Evolutionary conservation across 1,140 invertebrate species (phyloP), one percentile per base, ranked within the genome.

Genomic region (Drosophila oshimai): DNA sequence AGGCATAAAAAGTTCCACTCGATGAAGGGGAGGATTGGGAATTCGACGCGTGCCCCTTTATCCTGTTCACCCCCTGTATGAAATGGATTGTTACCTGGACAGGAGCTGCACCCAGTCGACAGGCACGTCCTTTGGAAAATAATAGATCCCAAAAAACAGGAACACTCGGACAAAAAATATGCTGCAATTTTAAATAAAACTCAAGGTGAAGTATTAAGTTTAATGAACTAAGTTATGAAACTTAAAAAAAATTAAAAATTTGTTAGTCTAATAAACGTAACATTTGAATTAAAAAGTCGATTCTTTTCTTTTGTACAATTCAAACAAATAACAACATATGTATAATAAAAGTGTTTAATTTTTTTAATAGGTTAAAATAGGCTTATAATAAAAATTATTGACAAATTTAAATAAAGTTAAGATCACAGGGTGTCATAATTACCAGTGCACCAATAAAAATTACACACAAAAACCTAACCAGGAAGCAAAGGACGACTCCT

Each of bases 61-160:
- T 42, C 20, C 39, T 22, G 29, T 41, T 39, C 20, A 29, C 12
- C 26, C 24, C 7, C 24, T 15, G 9, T 5, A 33, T 60, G n/a
- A n/a, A n/a, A n/a, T n/a, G n/a, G n/a, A 50, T 36, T 20, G 47
- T 72, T 62, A 73, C 73, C 78, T 69, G 64, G 44, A 22, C 37
- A 58, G 33, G 60, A 58, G 72, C 81, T 81, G 81, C 76, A 86
- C 81, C 81, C 83, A 87, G 65, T 55, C 72, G 73, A n/a, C n/a
- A n/a, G 81, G 72, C 81, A 74, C 72, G 84, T 86, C 81, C 81
- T 87, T 86, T 70, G 54, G 34, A 67, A 71, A 86, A 87, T 61
- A 84, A 45, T 39, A 53, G 17, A 44, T 28, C 10, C 12, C 15
- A 34, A 61, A 58, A 17, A 69, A 44, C 31, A 12, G 9, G 20